phyloP scores from a whole-genome alignment of 2,888 invertebrate species.

The Oligia fasciuncula region DNA sequence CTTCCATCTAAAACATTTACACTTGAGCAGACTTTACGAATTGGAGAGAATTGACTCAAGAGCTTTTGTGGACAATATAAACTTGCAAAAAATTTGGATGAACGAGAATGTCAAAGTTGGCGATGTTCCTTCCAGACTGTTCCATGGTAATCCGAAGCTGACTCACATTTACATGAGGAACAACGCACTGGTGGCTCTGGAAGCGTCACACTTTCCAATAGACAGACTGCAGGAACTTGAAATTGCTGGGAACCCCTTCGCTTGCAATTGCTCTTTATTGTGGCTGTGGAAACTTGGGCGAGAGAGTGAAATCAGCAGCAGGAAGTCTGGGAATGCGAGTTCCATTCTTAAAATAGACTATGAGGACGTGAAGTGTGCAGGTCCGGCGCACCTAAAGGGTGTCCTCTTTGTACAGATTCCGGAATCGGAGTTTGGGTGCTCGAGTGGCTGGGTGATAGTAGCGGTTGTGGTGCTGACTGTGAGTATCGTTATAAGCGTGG shows the following conservation, averaged over 20 bases:
- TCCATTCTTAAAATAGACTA: slow-evolving; percentile 89
- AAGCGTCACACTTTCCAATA: slow-evolving; percentile 95
- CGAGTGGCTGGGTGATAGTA: slow-evolving; percentile 91
- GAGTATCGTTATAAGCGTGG: slow-evolving; percentile 89
- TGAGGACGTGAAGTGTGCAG: slow-evolving; percentile 90
- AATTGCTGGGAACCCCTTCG: slow-evolving; percentile 95
- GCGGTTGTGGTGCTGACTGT: slow-evolving; percentile 88
- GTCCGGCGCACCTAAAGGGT: slow-evolving; percentile 89
- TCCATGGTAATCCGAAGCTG: slow-evolving; percentile 95
- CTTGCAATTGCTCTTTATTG: slow-evolving; percentile 96
- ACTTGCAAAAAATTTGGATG: slow-evolving; percentile 94
- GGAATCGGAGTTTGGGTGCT: slow-evolving; percentile 91
- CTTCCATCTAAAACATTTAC: slow-evolving; percentile 94
- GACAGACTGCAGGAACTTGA: slow-evolving; percentile 94
- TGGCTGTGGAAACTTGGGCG: slow-evolving; percentile 95
- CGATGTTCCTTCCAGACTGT: slow-evolving; percentile 94
- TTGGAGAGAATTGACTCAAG: slow-evolving; percentile 93
- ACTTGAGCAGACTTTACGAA: slow-evolving; percentile 92
- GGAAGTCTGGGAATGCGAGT: slow-evolving; percentile 81
- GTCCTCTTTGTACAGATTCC: slow-evolving; percentile 89
- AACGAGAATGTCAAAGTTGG: slow-evolving; percentile 94
- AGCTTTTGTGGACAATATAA: slow-evolving; percentile 96
- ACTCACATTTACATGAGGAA: slow-evolving; percentile 94
- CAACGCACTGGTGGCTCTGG: slow-evolving; percentile 93
- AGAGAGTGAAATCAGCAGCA: slow-evolving; percentile 83